phyloP scores from a whole-genome alignment of 2,113 vertebrate genomes.

The Platysternon megacephalum region DNA sequence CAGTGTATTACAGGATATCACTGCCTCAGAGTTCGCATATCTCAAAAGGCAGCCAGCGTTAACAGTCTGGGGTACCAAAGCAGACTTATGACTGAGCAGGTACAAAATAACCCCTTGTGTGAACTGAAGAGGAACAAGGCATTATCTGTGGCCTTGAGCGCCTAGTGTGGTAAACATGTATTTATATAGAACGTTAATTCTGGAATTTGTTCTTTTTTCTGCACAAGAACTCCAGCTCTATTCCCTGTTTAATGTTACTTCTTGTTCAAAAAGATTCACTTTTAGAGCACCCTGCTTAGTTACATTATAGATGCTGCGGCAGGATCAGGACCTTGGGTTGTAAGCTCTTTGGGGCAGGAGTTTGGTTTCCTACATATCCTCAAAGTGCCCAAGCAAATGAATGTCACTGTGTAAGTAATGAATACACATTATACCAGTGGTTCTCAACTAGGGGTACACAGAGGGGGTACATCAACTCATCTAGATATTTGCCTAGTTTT shows the following conservation, averaged over 20 bases:
- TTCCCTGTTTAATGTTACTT: background rate
- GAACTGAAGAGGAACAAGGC: constrained; percentile 59
- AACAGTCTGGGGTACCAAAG: constrained; percentile 56
- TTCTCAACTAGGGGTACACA: too few relatives aligned
- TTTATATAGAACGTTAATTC: background rate
- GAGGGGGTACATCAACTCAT: too few relatives aligned
- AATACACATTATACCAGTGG: background rate
- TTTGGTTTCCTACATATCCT: background rate
- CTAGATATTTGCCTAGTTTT: too few relatives aligned
- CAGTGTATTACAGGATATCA: constrained; percentile 48
- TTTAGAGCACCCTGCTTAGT: background rate
- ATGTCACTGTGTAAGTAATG: background rate
- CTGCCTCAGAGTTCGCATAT: constrained; percentile 52
- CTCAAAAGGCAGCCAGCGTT: constrained; percentile 48
- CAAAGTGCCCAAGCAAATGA: background rate
- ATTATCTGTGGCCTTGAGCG: constrained; percentile 62
- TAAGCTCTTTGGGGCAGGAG: background rate
- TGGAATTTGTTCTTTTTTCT: background rate
- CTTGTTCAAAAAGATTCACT: background rate
- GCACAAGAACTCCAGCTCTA: background rate
- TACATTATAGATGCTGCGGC: background rate
- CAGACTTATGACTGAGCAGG: constrained; percentile 55
- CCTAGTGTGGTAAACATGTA: constrained; percentile 41
- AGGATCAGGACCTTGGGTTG: too few relatives aligned
- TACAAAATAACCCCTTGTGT: constrained; percentile 75